Evolutionary conservation across 2,797 vertebrate species (phyloP).

Genomic region (Aselliscus stoliczkanus): DNA sequence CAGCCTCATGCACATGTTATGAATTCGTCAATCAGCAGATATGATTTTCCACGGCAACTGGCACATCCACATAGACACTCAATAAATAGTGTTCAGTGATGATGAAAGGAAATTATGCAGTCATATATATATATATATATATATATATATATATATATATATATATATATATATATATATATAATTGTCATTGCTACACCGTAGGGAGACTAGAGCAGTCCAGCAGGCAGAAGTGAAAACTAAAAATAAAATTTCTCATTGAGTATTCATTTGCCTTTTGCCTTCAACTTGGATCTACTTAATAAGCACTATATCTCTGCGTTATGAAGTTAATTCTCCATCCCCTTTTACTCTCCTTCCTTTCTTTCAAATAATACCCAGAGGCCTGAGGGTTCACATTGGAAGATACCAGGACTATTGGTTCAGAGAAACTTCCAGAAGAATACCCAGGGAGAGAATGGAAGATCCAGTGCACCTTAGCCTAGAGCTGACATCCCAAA

Average conservation of each 20-base stretch:
- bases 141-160: background rate
- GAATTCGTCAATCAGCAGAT: background rate
- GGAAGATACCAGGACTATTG: background rate
- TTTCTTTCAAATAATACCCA: background rate
- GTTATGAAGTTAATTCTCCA: background rate
- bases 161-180: background rate
- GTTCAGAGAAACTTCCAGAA: conserved; percentile 23
- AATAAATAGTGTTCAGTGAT: background rate
- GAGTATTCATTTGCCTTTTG: conserved; percentile 53
- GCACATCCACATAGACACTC: background rate
- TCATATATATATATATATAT: background rate
- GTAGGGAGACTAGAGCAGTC: background rate
- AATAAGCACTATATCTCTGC: background rate
- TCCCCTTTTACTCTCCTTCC: background rate
- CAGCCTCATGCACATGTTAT: background rate
- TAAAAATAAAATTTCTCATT: conserved; percentile 46
- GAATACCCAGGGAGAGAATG: background rate
- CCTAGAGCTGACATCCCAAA: background rate
- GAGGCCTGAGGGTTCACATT: background rate
- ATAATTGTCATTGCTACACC: background rate
- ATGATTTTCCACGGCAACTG: background rate
- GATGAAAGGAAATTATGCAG: conserved; percentile 25
- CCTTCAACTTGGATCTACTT: conserved; percentile 15
- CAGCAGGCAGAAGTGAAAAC: conserved; percentile 10
- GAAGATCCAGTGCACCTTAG: background rate